These are phyloP conservation scores for Vanessa tameamea DNA, from an alignment of 1,140 invertebrate genomes.

Conservation along the genomic window DNA sequence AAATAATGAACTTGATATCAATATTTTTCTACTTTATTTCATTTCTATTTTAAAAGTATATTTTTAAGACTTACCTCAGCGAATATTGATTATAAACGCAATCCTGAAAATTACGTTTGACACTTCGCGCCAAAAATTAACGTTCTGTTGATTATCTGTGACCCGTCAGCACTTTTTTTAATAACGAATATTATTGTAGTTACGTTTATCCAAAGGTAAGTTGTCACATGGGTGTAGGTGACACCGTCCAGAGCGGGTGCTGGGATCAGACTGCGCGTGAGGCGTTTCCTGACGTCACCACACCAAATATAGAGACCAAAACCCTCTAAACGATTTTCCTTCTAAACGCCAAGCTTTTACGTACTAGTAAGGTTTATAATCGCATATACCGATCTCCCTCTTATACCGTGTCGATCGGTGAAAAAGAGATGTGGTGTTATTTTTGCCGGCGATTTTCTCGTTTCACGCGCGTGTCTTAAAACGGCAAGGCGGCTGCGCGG, in stretches of 20 bases:
- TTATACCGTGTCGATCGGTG: constrained; percentile 48
- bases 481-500: constrained; percentile 67
- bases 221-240: constrained; percentile 9
- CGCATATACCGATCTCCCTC: constrained; percentile 2
- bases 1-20: no score
- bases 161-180: constrained; percentile 4
- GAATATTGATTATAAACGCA: background rate
- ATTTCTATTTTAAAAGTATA: no score
- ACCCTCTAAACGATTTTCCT: constrained; percentile 45
- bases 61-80: constrained; percentile 3
- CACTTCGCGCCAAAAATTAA: constrained; percentile 11
- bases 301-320: constrained; percentile 66
- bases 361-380: constrained; percentile 41
- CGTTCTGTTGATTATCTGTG: background rate
- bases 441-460: constrained; percentile 71
- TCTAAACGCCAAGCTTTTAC: constrained; percentile 1
- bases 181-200: background rate
- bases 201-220: background rate
- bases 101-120: constrained; percentile 8
- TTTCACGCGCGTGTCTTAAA: constrained; percentile 73
- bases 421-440: constrained; percentile 69
- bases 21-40: no score
- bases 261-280: constrained; percentile 63
- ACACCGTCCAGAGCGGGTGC: constrained; percentile 57
- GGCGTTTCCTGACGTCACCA: constrained; percentile 59